Evolutionary conservation across 2,797 vertebrate genomes (phyloP), one percentile per base, ranked within the genome.

Genomic region (Oophaga sylvatica): DNA sequence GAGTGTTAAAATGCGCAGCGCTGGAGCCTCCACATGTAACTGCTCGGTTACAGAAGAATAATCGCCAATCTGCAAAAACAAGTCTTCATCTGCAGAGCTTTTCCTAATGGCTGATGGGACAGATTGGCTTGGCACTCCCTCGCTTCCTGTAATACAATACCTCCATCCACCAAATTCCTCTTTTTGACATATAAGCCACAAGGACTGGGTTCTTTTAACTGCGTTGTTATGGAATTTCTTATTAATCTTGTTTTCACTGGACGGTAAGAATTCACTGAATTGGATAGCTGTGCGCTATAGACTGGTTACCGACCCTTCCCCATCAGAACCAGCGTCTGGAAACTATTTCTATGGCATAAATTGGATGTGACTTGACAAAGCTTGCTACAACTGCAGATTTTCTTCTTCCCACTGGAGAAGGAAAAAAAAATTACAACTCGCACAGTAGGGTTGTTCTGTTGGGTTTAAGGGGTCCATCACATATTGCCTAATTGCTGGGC

Each of bases 61-160:
- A 60, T n/a, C 57, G 17, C 35, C 41, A 62, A 75, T 45, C 83
- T 77, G 71, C 45, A 63, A 84, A 84, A 84, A 76, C 59, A 77
- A 63, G 71, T 31, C 26, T 85, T 67, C 60, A 78, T 63, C 71
- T 77, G 83, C 73, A 56, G 48, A 78, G 41, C 73, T 57, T 53
- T 60, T 15, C 60, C 71, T 85, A 85, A 85, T 56, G 83, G 83
- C 41, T 63, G 83, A 85, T 67, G 59, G 83, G 73, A 85, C 35
- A 29, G 83, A 67, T 78, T 78, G 73, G 65, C 75, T 31, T 77
- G 83, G 76, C 75, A 76, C 20, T 60, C 83, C 57, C 56, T 77
- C n/a, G 48, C 83, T 76, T 85, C 73, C n/a, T 85, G 83, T 78
- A 85, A 85, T 15, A 85, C 45, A 85, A 85, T 76, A 53, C 83